Conservation (phyloP, 2,888 invertebrate species). For the Ophion slaviceki region DNA sequence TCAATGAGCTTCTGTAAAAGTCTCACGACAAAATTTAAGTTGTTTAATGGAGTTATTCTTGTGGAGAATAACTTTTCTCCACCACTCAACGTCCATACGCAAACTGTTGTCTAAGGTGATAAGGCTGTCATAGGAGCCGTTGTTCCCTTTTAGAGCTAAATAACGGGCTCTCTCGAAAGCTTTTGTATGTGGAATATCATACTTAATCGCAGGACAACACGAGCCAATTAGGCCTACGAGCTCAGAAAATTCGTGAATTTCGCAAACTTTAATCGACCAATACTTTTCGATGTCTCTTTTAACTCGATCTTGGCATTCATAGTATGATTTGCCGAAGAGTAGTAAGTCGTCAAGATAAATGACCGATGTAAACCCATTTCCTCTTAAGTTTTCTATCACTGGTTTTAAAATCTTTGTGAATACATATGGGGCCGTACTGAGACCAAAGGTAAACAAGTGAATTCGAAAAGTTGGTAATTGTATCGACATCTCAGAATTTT, state of each 20-base stretch:
- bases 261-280: not conserved
- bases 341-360: slow-evolving; percentile 53
- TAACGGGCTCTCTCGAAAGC: slow-evolving; percentile 23
- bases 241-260: slow-evolving; percentile 19
- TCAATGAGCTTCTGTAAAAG: too few species aligned
- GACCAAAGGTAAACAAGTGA: slow-evolving; percentile 70
- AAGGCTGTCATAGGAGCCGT: not conserved
- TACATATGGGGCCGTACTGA: slow-evolving; percentile 69
- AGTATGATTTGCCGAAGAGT: too few species aligned
- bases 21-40: too few species aligned
- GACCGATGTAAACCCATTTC: slow-evolving; percentile 23
- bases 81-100: not conserved
- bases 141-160: slow-evolving; percentile 24
- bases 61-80: not conserved
- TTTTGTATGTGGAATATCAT: slow-evolving; percentile 26
- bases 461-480: slow-evolving; percentile 65
- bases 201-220: slow-evolving; percentile 29
- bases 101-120: not conserved
- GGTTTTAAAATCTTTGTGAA: slow-evolving; percentile 71
- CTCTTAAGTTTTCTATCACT: slow-evolving; percentile 37
- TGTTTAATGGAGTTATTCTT: slow-evolving; percentile 7
- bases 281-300: not conserved
- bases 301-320: not conserved
- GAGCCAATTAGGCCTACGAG: slow-evolving; percentile 31
- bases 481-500: slow-evolving; percentile 70